Percentiles rank a stretch among this genome's conserved stretches.
These are phyloP conservation scores for Criorhina ranunculi DNA, from an alignment of 2,888 invertebrate species.

Conservation along the genomic window DNA sequence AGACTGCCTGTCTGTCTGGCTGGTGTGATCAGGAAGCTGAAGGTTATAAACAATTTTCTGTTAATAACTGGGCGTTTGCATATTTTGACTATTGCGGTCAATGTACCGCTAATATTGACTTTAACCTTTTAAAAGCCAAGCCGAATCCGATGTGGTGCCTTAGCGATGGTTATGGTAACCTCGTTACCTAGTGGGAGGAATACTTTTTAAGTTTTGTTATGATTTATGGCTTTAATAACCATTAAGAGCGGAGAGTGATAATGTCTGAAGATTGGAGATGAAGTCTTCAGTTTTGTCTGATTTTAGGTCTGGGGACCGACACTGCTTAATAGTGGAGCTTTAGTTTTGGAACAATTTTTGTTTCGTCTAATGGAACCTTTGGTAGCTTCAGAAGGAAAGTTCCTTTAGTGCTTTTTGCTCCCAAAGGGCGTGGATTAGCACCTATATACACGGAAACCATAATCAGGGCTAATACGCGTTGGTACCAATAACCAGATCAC, in stretches of 20 bases:
- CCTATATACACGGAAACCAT: too few species aligned
- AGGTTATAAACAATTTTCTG: background rate
- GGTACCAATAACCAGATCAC: too few species aligned
- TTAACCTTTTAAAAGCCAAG: background rate
- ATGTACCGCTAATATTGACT: conserved; percentile 41
- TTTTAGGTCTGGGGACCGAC: too few species aligned
- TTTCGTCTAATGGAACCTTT: too few species aligned
- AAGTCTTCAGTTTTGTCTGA: too few species aligned
- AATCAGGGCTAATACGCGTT: too few species aligned
- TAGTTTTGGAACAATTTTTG: too few species aligned
- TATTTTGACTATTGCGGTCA: conserved; percentile 58
- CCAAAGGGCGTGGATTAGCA: too few species aligned
- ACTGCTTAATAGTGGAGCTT: too few species aligned
- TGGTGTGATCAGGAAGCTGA: background rate
- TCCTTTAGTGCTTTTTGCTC: too few species aligned
- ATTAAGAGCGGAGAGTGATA: background rate
- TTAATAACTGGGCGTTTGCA: conserved; percentile 23
- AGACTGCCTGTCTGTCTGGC: background rate
- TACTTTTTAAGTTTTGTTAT: background rate
- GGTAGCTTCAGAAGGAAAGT: too few species aligned
- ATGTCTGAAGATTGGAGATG: too few species aligned
- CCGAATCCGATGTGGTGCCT: conserved; percentile 3
- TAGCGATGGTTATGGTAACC: conserved; percentile 27
- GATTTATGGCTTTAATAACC: background rate
- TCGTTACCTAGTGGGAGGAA: conserved; percentile 23